Evolutionary conservation across 92 coral and sea anemone genomes (phyloP).

Genomic region (Meandrina meandrites): DNA sequence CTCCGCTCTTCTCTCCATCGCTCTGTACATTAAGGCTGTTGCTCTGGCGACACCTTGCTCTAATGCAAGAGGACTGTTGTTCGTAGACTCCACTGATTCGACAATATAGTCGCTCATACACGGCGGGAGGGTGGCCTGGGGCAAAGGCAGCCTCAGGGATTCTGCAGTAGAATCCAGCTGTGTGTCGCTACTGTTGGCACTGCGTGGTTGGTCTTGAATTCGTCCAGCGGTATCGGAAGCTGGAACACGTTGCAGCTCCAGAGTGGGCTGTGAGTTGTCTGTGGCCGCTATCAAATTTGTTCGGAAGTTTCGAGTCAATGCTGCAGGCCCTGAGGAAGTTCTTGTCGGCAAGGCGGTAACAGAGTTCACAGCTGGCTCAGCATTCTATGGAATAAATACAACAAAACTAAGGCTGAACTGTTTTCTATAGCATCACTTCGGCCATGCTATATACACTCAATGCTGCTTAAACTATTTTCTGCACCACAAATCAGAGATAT

Average conservation of each 20-base stretch:
- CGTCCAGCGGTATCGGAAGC: neutral
- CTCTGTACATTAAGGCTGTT: neutral
- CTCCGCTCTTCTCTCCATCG: neutral
- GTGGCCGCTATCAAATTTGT: neutral
- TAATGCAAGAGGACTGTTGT: neutral
- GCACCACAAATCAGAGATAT: neutral
- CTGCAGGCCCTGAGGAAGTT: neutral
- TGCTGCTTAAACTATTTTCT: neutral
- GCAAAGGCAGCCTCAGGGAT: neutral
- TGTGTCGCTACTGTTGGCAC: neutral
- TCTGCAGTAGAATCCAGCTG: neutral
- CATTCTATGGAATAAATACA: neutral
- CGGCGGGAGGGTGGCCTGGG: neutral
- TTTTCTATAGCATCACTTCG: too few species aligned
- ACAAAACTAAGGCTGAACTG: too few species aligned
- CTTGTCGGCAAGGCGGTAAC: neutral
- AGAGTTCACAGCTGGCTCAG: neutral
- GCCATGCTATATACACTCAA: too few species aligned
- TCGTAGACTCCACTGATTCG: neutral
- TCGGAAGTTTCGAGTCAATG: neutral
- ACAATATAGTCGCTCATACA: neutral
- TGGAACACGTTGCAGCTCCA: too few species aligned
- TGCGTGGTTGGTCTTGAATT: neutral
- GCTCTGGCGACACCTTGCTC: neutral
- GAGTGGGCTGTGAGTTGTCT: neutral